A percentile compares a stretch with the other conserved stretches of the same genome.
Evolutionary conservation across 35 echinoderm and acorn worm species (phyloP).

Genomic region (Chiridota heheva): DNA sequence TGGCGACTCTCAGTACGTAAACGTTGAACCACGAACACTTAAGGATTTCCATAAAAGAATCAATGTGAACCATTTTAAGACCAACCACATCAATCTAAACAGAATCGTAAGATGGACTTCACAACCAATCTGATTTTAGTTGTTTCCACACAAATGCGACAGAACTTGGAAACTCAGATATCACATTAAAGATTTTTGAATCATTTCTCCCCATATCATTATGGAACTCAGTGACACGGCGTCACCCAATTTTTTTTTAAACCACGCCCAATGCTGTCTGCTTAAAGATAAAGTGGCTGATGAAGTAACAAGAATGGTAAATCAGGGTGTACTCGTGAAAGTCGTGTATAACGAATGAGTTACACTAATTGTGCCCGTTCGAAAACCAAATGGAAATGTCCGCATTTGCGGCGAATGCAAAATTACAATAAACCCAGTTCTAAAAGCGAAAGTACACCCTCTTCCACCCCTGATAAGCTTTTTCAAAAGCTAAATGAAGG

Average conservation of each 20-base stretch:
- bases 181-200: no score
- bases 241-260: conserved; percentile 4
- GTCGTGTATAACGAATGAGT: conserved; percentile 22
- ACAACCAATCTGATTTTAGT: no score
- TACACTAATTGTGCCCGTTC: conserved; percentile 32
- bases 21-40: no score
- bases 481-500: conserved; percentile 48
- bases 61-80: no score
- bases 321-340: conserved; percentile 5
- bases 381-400: conserved; percentile 41
- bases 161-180: no score
- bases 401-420: conserved; percentile 46
- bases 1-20: no score
- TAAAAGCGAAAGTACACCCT: conserved; percentile 37
- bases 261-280: conserved; percentile 42
- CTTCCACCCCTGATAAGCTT: conserved; percentile 39
- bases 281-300: neutral
- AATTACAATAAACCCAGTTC: conserved; percentile 20
- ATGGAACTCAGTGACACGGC: conserved; percentile 18
- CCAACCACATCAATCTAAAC: no score
- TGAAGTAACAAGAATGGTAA: conserved; percentile 1
- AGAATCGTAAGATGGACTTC: no score
- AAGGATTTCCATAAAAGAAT: no score
- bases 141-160: no score
- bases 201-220: no score